phyloP scores from a whole-genome alignment of 2,888 invertebrate genomes.

The Oligia fasciuncula region DNA sequence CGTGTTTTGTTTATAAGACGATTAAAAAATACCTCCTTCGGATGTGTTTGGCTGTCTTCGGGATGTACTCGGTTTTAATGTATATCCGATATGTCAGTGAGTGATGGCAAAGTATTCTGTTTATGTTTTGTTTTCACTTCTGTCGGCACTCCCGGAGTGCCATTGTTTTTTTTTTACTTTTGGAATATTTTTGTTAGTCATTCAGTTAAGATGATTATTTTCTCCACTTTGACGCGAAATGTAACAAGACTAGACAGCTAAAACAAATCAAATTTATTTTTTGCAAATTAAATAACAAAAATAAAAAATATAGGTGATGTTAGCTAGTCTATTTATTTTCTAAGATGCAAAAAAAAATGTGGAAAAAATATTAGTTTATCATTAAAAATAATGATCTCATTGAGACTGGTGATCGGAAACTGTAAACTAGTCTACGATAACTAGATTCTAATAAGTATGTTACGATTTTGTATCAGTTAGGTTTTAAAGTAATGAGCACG shows the following conservation, averaged over 20 bases:
- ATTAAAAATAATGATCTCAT: constrained; percentile 9
- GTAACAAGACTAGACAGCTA: not conserved
- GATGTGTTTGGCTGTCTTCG: too few relatives aligned
- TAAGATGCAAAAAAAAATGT: not conserved
- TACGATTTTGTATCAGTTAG: not conserved
- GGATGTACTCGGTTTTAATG: too few relatives aligned
- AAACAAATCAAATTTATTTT: too few relatives aligned
- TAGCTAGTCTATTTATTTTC: not conserved
- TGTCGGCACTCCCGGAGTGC: too few relatives aligned
- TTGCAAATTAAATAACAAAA: too few relatives aligned
- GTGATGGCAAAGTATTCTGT: too few relatives aligned
- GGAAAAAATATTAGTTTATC: not conserved
- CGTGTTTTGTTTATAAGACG: too few relatives aligned
- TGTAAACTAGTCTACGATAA: constrained; percentile 36
- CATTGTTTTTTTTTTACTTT: not conserved
- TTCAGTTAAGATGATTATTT: not conserved
- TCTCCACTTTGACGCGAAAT: not conserved
- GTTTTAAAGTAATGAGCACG: not conserved
- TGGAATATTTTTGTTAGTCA: not conserved
- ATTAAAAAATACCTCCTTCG: too few relatives aligned
- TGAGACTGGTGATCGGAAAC: constrained; percentile 14
- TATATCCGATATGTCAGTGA: too few relatives aligned
- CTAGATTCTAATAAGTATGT: constrained; percentile 1
- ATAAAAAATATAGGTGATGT: not conserved
- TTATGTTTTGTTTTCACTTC: too few relatives aligned